Evolutionary conservation across 2,888 invertebrate genomes (phyloP).

Genomic region (Brachyptera putata): DNA sequence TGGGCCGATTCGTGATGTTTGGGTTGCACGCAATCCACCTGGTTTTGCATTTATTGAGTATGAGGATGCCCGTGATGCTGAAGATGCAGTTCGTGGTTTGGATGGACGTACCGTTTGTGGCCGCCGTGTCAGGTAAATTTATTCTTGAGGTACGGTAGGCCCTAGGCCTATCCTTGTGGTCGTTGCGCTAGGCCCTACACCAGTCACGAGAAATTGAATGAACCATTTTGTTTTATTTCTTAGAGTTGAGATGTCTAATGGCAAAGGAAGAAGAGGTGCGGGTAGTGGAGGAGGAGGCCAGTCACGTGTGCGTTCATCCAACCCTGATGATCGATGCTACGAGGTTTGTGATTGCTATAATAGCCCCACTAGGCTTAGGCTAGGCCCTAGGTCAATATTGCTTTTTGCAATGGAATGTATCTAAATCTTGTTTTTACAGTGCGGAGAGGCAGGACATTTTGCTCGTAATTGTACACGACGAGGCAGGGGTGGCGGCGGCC

Average conservation of each 20-base stretch:
- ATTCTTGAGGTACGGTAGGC: too few relatives aligned
- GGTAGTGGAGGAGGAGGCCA: constrained; percentile 29
- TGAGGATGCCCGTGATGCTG: constrained; percentile 49
- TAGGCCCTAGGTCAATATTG: too few relatives aligned
- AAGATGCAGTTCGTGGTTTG: constrained; percentile 45
- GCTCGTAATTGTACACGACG: constrained; percentile 20
- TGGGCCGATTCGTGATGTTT: constrained; percentile 51
- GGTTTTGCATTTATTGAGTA: constrained; percentile 49
- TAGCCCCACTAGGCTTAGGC: too few relatives aligned
- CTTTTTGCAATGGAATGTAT: too few relatives aligned
- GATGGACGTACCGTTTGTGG: constrained; percentile 46
- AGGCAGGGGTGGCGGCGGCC: not conserved
- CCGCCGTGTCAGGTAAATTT: constrained; percentile 43
- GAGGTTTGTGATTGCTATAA: too few relatives aligned
- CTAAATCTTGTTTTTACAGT: too few relatives aligned
- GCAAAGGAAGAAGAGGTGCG: constrained; percentile 35
- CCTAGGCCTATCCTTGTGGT: too few relatives aligned
- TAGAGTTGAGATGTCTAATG: constrained; percentile 49
- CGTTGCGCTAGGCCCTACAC: too few relatives aligned
- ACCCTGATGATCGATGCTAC: constrained; percentile 39
- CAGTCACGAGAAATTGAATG: too few relatives aligned
- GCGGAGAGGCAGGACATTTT: constrained; percentile 21
- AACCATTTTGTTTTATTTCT: too few relatives aligned
- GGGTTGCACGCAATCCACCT: constrained; percentile 54
- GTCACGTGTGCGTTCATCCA: constrained; percentile 22